Evolutionary conservation across 2,797 vertebrate genomes (phyloP).

Genomic region (Epinephelus coioides): DNA sequence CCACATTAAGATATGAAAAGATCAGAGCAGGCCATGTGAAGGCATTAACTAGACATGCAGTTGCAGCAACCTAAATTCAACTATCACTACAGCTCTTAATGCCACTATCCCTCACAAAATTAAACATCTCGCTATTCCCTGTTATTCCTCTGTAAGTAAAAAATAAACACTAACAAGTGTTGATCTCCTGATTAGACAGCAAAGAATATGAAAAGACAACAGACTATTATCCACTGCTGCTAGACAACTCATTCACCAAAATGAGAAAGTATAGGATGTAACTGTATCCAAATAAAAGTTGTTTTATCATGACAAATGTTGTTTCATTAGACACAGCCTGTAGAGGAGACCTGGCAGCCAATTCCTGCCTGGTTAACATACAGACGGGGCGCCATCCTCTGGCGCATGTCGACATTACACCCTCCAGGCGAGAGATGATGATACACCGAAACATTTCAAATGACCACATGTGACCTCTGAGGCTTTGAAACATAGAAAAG

Average conservation of each 20-base stretch:
- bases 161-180: constrained; percentile 1
- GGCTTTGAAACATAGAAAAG: constrained; percentile 68
- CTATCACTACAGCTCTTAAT: constrained; percentile 2
- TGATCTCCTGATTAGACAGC: not conserved
- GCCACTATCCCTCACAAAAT: not conserved
- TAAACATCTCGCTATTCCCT: not conserved
- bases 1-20: constrained; percentile 41
- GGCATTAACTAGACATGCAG: constrained; percentile 8
- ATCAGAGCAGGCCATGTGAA: constrained; percentile 26
- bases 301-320: constrained; percentile 9
- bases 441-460: constrained; percentile 48
- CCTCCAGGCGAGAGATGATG: constrained; percentile 15
- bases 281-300: not conserved
- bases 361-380: constrained; percentile 47
- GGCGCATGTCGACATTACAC: constrained; percentile 60
- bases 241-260: not conserved
- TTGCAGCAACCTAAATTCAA: not conserved
- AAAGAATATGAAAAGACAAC: not conserved
- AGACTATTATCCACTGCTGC: not conserved
- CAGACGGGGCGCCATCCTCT: constrained; percentile 79
- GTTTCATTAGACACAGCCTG: constrained; percentile 19
- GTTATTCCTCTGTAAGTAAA: constrained; percentile 7
- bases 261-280: not conserved
- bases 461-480: constrained; percentile 75
- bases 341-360: not conserved